These are phyloP conservation scores for Zygogramma bicolorata DNA, from an alignment of 2,888 invertebrate species.

Conservation along the genomic window DNA sequence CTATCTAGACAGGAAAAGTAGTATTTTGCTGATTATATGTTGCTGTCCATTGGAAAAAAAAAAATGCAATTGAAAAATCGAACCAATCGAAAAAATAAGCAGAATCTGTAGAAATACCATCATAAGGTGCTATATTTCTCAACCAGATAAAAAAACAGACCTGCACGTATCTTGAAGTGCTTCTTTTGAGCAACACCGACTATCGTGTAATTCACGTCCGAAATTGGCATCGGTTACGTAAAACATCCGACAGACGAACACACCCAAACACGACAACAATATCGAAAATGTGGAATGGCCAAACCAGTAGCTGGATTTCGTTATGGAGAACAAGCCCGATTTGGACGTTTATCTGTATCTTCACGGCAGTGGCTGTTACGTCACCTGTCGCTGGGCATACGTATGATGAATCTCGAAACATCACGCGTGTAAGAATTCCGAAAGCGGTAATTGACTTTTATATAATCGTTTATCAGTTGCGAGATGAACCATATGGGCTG, in stretches of 20 bases:
- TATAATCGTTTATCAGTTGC: background rate
- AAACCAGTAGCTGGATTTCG: slow-evolving; percentile 15
- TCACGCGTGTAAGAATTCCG: background rate
- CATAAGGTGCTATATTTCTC: background rate
- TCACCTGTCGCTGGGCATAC: background rate
- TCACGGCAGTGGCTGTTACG: background rate
- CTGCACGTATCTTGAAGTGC: background rate
- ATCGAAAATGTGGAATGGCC: slow-evolving; percentile 18
- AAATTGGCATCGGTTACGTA: slow-evolving; percentile 12
- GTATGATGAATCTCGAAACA: background rate
- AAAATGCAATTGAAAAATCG: too few species aligned
- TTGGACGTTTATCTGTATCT: background rate
- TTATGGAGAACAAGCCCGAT: background rate
- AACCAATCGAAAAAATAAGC: too few species aligned
- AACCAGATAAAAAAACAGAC: background rate
- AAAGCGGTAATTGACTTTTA: background rate
- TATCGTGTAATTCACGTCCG: slow-evolving; percentile 1
- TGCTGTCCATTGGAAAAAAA: too few species aligned
- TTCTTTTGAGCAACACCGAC: background rate
- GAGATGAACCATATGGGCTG: background rate
- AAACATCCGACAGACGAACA: slow-evolving; percentile 6
- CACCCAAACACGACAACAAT: slow-evolving; percentile 13
- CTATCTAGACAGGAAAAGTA: too few species aligned
- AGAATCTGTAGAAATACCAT: background rate
- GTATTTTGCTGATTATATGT: too few species aligned